These are phyloP conservation scores for Semaprochilodus insignis DNA, from an alignment of 2,797 vertebrate species.

Conservation along the genomic window DNA sequence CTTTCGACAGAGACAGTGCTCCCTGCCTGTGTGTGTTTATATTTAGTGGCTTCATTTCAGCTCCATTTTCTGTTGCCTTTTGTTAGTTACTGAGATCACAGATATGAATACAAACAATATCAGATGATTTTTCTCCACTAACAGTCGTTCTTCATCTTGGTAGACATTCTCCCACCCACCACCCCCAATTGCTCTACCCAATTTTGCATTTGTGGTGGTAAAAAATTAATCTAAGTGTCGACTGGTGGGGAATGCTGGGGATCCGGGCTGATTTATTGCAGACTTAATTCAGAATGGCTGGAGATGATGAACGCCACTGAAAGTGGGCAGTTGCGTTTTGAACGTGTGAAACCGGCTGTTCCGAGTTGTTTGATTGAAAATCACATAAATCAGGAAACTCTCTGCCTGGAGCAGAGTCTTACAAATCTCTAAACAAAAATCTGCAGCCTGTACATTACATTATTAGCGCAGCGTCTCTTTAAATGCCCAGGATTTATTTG, in stretches of 20 bases:
- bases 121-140: conserved; percentile 70
- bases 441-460: conserved; percentile 43
- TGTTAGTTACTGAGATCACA: conserved; percentile 48
- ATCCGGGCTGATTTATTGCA: conserved; percentile 81
- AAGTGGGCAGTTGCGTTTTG: conserved; percentile 66
- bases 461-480: conserved; percentile 51
- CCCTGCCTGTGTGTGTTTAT: conserved; percentile 33
- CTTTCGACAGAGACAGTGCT: conserved; percentile 24
- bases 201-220: conserved; percentile 67
- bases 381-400: conserved; percentile 62
- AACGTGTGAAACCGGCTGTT: conserved; percentile 64
- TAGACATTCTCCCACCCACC: conserved; percentile 37
- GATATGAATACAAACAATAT: conserved; percentile 65
- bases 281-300: conserved; percentile 80
- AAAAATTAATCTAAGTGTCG: conserved; percentile 77
- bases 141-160: conserved; percentile 72
- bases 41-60: conserved; percentile 25
- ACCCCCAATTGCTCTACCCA: conserved; percentile 63
- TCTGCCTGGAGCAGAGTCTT: conserved; percentile 45
- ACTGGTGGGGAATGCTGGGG: conserved; percentile 72
- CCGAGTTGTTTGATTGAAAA: conserved; percentile 67
- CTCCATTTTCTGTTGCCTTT: conserved; percentile 47
- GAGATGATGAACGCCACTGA: conserved; percentile 74
- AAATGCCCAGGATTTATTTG: conserved; percentile 50
- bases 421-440: conserved; percentile 57